Evolutionary conservation across 2,797 vertebrate genomes (phyloP), one percentile per base, ranked within the genome.

Genomic region (Enteromius anoplus): DNA sequence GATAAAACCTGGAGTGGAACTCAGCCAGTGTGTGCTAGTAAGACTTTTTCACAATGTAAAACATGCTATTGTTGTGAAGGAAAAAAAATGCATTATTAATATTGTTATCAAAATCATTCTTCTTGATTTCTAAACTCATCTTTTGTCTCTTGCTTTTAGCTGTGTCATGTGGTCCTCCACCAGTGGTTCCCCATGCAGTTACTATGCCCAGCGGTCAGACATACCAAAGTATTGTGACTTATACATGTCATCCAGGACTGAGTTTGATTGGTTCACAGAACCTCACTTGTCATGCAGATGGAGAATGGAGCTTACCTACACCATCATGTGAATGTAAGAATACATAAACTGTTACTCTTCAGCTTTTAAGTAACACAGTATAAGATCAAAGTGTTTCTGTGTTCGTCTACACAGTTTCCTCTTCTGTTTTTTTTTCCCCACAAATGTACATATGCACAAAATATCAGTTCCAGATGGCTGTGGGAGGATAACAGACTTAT

Each of bases 1-100:
- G 95, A 97, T 65, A 87, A 88, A 86, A 91, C 90, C 2, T 99
- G 98, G 98, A 98, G 95, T 76, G 96, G 96, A 88, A 89, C 75
- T 32, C 90, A 91, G 55, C 96, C 96, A 0, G 75, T 86, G 5
- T 99, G 98, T 93, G 93, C 90, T 89, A 96, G 98, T 99, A 93
- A 68, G 97, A 93, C 76, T 86, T 51, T 84, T 60, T 76, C 53
- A 65, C 29, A 65, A 9, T 3, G 6, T 29, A 65, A 65, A 65
- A 9, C 62, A 34, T 65, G 29, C 15, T 65, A 34, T 32, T 34
- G 15, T 34, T 7, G 26, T 17, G 15, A 64, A 26, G 15, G 15
- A 14, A 64, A 14, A 64, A 17, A 32, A 8, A 64, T 29, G 6
- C 29, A 32, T 64, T 29, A 55, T 40, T 23, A 10, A 45, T 29